Conservation (phyloP, 2,113 vertebrate species). For the Apteryx mantelli region DNA sequence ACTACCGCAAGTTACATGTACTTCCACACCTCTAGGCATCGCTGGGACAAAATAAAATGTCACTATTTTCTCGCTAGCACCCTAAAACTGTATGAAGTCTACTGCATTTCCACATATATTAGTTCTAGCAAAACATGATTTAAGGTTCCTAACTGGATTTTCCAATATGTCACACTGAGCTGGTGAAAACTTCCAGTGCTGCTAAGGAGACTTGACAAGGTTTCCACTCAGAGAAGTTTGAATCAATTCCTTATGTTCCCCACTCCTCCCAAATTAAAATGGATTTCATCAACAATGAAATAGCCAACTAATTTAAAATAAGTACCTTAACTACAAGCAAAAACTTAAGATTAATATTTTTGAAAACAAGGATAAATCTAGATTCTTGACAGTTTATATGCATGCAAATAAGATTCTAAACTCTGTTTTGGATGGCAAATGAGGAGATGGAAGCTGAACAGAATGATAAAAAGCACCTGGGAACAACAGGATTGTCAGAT, state of each 20-base stretch:
- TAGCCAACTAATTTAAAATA: background rate
- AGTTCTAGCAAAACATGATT: background rate
- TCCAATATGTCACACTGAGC: background rate
- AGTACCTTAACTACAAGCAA: background rate
- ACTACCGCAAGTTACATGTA: too few relatives aligned
- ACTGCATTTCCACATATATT: background rate
- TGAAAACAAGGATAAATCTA: background rate
- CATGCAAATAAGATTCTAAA: background rate
- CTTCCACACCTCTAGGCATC: background rate
- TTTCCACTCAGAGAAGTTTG: background rate
- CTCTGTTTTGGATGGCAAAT: background rate
- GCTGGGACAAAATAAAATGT: background rate
- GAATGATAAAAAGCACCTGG: background rate
- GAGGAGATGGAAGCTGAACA: fast-evolving
- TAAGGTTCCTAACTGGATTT: background rate
- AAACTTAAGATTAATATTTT: background rate
- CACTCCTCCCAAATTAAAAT: background rate
- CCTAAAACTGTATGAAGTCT: background rate
- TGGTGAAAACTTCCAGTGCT: background rate
- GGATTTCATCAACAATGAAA: background rate
- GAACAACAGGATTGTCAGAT: background rate
- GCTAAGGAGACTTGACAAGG: background rate
- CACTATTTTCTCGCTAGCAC: background rate
- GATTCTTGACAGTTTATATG: background rate
- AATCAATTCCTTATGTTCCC: background rate